Evolutionary conservation across 2,797 vertebrate species (phyloP).

Genomic region (Brachyalestes nurse): DNA sequence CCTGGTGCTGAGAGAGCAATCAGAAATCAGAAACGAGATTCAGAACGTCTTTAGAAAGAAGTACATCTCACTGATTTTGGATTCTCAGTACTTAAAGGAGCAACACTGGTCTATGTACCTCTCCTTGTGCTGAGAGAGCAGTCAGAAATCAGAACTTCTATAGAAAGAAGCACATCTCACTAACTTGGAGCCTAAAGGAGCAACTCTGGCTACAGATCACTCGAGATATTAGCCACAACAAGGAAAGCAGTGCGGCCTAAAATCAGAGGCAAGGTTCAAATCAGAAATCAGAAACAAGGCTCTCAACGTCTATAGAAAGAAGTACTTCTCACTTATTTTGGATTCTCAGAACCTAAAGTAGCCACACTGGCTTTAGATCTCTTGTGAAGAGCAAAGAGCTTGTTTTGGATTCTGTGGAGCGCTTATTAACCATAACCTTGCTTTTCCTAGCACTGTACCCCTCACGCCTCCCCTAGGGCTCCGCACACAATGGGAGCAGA

Average conservation of each 20-base stretch:
- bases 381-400: background rate
- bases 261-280: too few relatives aligned
- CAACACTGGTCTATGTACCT: too few relatives aligned
- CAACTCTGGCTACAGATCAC: too few relatives aligned
- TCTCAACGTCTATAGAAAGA: background rate
- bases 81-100: too few relatives aligned
- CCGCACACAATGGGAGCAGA: slow-evolving; percentile 30
- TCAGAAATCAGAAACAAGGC: too few relatives aligned
- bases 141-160: too few relatives aligned
- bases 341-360: background rate
- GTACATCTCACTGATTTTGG: background rate
- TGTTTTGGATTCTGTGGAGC: slow-evolving; percentile 16
- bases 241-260: too few relatives aligned
- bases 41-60: background rate
- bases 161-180: too few relatives aligned
- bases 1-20: too few relatives aligned
- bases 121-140: too few relatives aligned
- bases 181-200: too few relatives aligned
- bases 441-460: slow-evolving; percentile 12
- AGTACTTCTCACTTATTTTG: background rate
- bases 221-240: too few relatives aligned
- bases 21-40: background rate
- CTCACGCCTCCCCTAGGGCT: slow-evolving; percentile 5
- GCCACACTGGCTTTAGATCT: background rate
- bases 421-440: slow-evolving; percentile 36